Percentiles rank a stretch among this genome's conserved stretches.
Conservation (phyloP, 92 coral and sea anemone genomes). For the Virgularia gustaviana region DNA sequence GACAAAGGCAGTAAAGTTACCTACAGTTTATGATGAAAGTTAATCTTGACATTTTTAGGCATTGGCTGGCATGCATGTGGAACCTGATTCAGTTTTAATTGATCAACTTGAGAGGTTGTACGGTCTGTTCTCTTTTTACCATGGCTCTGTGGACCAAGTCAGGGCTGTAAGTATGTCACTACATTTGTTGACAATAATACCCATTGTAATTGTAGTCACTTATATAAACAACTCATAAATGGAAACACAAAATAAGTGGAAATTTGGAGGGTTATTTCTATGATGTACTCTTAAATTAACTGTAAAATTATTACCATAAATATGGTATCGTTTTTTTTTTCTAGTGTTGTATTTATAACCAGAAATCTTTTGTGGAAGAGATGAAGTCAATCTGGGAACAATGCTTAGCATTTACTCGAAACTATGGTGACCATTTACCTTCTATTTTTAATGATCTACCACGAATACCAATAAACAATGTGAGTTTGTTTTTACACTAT, state of each 20-base stretch:
- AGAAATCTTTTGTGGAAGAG: conserved; percentile 50
- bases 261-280: background rate
- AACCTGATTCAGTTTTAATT: conserved; percentile 79
- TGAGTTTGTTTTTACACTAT: conserved; percentile 17
- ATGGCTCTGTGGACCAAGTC: conserved; percentile 82
- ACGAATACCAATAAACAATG: conserved; percentile 76
- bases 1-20: background rate
- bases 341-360: conserved; percentile 44
- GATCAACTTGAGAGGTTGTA: conserved; percentile 68
- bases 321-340: background rate
- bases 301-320: background rate
- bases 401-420: conserved; percentile 87
- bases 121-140: conserved; percentile 81
- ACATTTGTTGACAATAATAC: too few relatives aligned
- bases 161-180: conserved; percentile 68
- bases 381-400: conserved; percentile 87
- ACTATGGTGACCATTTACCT: conserved; percentile 95
- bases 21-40: background rate
- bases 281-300: background rate
- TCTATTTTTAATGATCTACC: conserved; percentile 91
- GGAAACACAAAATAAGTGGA: background rate
- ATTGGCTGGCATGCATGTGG: conserved; percentile 78
- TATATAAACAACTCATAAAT: too few relatives aligned
- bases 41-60: conserved; percentile 53
- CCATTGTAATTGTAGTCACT: too few relatives aligned